Evolutionary conservation across 92 coral and sea anemone species (phyloP).

Genomic region (Palythoa caribaeorum): DNA sequence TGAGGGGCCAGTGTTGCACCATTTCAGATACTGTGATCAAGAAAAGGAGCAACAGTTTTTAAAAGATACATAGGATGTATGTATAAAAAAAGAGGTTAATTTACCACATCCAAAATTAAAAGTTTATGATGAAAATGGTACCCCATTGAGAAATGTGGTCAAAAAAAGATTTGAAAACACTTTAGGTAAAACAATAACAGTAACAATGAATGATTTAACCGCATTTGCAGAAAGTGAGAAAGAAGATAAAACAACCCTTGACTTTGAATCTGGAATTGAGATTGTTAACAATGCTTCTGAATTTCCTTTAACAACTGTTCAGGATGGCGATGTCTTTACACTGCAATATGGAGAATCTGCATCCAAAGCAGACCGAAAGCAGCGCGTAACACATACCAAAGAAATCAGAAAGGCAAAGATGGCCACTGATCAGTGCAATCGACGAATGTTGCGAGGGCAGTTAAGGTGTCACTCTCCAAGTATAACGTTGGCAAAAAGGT

Average conservation of each 20-base stretch:
- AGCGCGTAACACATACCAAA: slow-evolving; percentile 31
- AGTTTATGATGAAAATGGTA: too few species aligned
- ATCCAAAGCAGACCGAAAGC: slow-evolving; percentile 6
- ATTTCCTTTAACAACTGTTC: too few species aligned
- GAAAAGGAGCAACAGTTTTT: slow-evolving; percentile 50
- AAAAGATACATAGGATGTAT: slow-evolving; percentile 45
- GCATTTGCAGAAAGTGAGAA: too few species aligned
- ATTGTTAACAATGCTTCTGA: too few species aligned
- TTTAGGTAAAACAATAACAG: too few species aligned
- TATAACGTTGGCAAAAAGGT: slow-evolving; percentile 58
- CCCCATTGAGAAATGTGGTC: too few species aligned
- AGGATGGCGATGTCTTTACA: too few species aligned
- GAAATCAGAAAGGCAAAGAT: slow-evolving; percentile 20
- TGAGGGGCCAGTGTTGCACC: slow-evolving; percentile 59
- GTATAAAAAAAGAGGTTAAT: neutral
- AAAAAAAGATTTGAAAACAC: too few species aligned
- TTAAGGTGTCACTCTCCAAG: slow-evolving; percentile 15
- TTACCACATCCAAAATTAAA: too few species aligned
- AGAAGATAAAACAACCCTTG: too few species aligned
- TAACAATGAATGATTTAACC: too few species aligned
- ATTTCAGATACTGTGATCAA: slow-evolving; percentile 36
- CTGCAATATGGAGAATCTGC: neutral
- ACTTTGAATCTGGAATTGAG: too few species aligned
- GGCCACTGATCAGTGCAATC: slow-evolving; percentile 18
- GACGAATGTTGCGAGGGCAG: slow-evolving; percentile 24